A percentile compares a stretch with the other conserved stretches of the same genome.
Conservation (phyloP, 2,113 vertebrate species). For the Muscicapa adusta region DNA sequence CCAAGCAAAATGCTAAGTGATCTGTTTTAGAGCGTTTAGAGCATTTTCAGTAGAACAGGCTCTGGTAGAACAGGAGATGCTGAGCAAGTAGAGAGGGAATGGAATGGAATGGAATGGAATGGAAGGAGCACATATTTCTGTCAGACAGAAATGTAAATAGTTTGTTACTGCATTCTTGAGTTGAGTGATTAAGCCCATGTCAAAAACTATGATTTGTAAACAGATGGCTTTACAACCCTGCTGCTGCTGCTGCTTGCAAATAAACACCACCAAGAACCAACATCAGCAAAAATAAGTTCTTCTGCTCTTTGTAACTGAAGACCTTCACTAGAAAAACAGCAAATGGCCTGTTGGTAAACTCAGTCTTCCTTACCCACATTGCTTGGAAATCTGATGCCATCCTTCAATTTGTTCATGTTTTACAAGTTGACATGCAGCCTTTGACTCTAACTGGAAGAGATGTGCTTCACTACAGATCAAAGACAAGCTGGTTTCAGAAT, state of each 20-base stretch:
- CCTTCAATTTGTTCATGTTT: background rate
- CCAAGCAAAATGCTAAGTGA: background rate
- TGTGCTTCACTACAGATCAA: background rate
- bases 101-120: background rate
- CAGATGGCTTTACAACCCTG: background rate
- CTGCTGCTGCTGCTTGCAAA: background rate
- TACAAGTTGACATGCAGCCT: background rate
- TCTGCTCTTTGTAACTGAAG: background rate
- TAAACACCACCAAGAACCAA: background rate
- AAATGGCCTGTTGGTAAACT: background rate
- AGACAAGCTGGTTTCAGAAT: background rate
- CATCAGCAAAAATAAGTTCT: background rate
- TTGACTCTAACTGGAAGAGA: constrained; percentile 1
- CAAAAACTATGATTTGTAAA: background rate
- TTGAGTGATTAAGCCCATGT: background rate
- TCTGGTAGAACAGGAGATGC: background rate
- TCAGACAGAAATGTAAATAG: background rate
- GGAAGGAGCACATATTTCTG: background rate
- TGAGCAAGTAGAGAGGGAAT: background rate
- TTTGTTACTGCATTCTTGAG: background rate
- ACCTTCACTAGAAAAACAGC: background rate
- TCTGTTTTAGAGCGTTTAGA: background rate
- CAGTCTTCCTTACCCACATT: background rate
- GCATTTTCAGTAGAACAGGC: background rate
- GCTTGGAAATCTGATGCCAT: background rate